Evolutionary conservation across 2,888 invertebrate species (phyloP), one percentile per base, ranked within the genome.

Genomic region (Tenthredo livida): DNA sequence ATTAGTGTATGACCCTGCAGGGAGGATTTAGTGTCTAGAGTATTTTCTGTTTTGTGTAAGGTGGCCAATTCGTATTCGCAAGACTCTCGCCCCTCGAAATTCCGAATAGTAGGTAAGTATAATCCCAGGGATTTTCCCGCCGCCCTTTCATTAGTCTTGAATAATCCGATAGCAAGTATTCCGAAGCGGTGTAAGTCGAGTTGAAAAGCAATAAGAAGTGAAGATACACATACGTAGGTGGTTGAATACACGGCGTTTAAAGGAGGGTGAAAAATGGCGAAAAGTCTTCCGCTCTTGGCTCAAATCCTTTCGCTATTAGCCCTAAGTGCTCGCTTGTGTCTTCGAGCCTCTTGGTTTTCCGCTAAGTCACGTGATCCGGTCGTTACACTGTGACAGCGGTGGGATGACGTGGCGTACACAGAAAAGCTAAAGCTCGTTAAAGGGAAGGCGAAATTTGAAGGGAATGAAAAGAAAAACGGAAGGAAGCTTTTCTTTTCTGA

Each of bases 301-400:
- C 15, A 12, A 73, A 73, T 73, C 43, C 25, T 73, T 73, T 43
- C 15, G 21, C 73, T 43, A 73, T 73, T 43, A 73, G 47, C 47
- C 73, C 21, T 43, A 43, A 73, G 73, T 73, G 73, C 40, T 73
- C 73, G 43, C 73, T 25, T 43, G 73, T 73, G 43, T 73, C 43
- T 73, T 73, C 43, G 43, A 43, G 73, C 43, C 73, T 73, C 43
- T n/a, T 25, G 73, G 54, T 77, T 88, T 87, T 87, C 86, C 85
- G 85, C 43, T 86, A 82, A 90, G 89, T 91, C 90, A 90, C 90
- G 90, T 89, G 90, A 91, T 91, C 89, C 89, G 90, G 91, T 91
- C 91, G 90, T 90, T 89, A 90, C 89, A 90, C 91, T 89, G 50
- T 54, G 77, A 50, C 77, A 77, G 77, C 54, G 50, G 54, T 50